Base-by-base conservation (phyloP, 2,797 vertebrate genomes). In the Triplophysa yarkandensis region DNA sequence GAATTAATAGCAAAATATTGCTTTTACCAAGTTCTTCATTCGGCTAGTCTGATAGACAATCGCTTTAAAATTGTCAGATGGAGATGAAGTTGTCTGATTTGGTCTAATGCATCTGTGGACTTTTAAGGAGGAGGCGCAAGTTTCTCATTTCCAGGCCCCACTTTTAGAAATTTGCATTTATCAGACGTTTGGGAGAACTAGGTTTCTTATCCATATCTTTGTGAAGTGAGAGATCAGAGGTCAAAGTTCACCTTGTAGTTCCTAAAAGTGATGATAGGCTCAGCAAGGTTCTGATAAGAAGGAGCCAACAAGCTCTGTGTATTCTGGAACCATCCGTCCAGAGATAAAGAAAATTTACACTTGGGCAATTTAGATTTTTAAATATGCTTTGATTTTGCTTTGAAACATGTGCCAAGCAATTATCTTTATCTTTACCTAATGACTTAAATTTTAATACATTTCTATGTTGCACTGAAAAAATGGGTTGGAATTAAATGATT, bases 221-320 rank as follows among this genome's bases (percentile, higher is more conserved):
- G 73, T 32, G n/a, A 74, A 77, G 70, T 78, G 76, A 80, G 71
- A 68, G 60, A 79, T 64, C 66, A 62, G 66, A 69, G 72, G 80
- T 72, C 80, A 82, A 43, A 72, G 83, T 71, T 83, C 83, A 73
- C 54, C 71, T 77, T 76, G 80, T 77, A 79, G 81, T 83, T 80
- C 80, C 82, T 81, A 78, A 82, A 82, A 77, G 81, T 85, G 81
- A 79, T 81, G 83, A 82, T 80, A 80, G 78, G 80, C 70, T 71
- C 64, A 32, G 78, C 17, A 68, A 69, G 71, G 41, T 48, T 64
- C 62, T 67, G 80, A 83, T 83, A 82, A 80, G 76, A 68, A 81
- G 80, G 81, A 82, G 83, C 83, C 83, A 81, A 63, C 32, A 70
- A 79, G 76, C 64, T 79, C 71, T 32, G 57, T 16, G 34, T 80